A percentile compares a stretch with the other conserved stretches of the same genome.
Conservation (phyloP, 2,888 invertebrate genomes). For the Podotricha telesiphe region DNA sequence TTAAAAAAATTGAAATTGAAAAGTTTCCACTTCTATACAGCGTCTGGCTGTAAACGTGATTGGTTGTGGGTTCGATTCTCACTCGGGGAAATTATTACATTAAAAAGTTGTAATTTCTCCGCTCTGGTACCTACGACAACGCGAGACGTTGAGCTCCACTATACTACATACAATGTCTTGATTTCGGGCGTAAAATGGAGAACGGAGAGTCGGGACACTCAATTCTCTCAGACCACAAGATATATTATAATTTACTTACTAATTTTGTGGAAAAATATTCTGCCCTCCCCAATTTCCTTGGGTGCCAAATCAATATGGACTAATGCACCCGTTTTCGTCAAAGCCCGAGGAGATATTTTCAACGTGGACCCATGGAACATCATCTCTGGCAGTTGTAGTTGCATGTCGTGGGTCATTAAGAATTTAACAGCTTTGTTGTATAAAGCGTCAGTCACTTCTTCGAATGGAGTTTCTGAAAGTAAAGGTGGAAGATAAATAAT, state of each 20-base stretch:
- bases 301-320: conserved; percentile 89
- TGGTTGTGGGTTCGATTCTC: no score
- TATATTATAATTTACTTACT: conserved; percentile 79
- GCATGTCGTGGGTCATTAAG: conserved; percentile 90
- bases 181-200: no score
- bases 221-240: no score
- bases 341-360: conserved; percentile 88
- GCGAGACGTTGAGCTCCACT: no score
- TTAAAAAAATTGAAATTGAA: no score
- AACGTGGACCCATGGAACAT: conserved; percentile 89
- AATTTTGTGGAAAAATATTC: conserved; percentile 87
- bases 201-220: no score
- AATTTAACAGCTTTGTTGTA: conserved; percentile 89
- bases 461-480: conserved; percentile 84
- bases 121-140: no score
- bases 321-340: conserved; percentile 89
- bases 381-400: conserved; percentile 87
- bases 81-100: no score
- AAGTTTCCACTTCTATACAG: no score
- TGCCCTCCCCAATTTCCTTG: conserved; percentile 80
- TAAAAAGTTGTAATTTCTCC: no score
- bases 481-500: background rate
- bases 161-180: no score
- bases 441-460: conserved; percentile 89
- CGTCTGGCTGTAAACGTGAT: no score